Base-by-base conservation (phyloP, 2,797 vertebrate genomes). In the Lutjanus campechanus region DNA sequence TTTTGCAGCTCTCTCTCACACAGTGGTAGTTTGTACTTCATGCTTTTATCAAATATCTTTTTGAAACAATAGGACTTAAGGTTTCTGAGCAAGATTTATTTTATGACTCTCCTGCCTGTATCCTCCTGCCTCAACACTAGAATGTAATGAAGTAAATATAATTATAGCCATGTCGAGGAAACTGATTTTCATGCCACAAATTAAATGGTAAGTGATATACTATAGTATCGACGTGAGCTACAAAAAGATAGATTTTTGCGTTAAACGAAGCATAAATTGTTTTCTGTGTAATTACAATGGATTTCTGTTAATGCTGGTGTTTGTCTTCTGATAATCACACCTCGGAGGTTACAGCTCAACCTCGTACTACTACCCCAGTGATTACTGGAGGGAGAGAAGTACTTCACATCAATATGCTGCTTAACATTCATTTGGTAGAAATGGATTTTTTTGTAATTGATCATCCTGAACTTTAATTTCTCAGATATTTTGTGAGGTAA, bases 1-100 rank as follows among this genome's bases (percentile, higher is more conserved):
- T 83, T 69, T 16, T 82, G 16, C 58, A 73, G 61, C 72, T 72
- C 20, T 74, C 41, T 11, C 51, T 68, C 19, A 69, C 44, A 73
- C 55, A 53, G 22, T 44, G 50, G 22, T 25, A 17, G 29, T 73
- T 64, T 13, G n/a, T 65, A 19, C 40, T 11, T 76, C 12, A 8
- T 40, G n/a, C 7, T 62, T 44, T 11, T 58, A 63, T 64, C n/a
- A 73, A 15, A 62, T 63, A 12, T 51, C n/a, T 60, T 56, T 15
- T 46, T 7, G 17, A 22, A 76, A 58, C 7, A 59, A 46, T n/a
- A 19, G 10, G 46, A 44, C 53, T 73, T 7, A 15, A 40, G 43
- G 19, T 64, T 54, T 55, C 0, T 22, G 36, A 54, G 36, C 2
- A 19, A 4, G 44, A 5, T 51, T 59, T 65, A 17, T 53, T 67